Conservation (phyloP, 1,140 invertebrate genomes). For the Drosophila sp. region DNA sequence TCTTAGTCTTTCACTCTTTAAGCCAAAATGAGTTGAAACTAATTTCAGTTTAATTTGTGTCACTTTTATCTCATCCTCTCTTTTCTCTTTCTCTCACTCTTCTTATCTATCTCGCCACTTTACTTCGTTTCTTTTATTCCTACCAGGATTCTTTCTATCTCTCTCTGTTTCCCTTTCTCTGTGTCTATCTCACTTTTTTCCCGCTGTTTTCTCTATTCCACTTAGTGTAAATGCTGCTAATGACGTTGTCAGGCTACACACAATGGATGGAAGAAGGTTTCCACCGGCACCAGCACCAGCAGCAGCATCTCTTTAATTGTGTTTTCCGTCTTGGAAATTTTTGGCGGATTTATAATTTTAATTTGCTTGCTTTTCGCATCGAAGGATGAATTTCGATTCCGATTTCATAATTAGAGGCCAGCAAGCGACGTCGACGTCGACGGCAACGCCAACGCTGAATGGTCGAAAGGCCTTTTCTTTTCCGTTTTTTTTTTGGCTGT, state of each 20-base stretch:
- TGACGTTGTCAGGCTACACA: constrained; percentile 59
- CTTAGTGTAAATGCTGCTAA: constrained; percentile 80
- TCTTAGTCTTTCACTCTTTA: background rate
- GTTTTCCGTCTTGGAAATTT: constrained; percentile 71
- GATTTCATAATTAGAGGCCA: constrained; percentile 62
- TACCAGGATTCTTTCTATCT: background rate
- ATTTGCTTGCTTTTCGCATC: constrained; percentile 68
- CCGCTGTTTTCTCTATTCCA: constrained; percentile 69
- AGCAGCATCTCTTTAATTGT: constrained; percentile 44
- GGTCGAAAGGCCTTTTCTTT: background rate
- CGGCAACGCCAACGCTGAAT: background rate
- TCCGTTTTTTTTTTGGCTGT: background rate
- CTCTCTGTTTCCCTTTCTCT: constrained; percentile 19
- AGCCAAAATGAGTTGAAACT: constrained; percentile 71
- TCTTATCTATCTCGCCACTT: constrained; percentile 19
- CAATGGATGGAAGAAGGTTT: constrained; percentile 41
- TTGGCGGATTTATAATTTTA: constrained; percentile 79
- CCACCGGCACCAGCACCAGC: constrained; percentile 15
- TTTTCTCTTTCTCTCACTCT: constrained; percentile 6
- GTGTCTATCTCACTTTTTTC: constrained; percentile 45
- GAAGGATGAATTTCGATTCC: constrained; percentile 63
- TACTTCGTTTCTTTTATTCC: constrained; percentile 33
- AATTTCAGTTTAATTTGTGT: constrained; percentile 81
- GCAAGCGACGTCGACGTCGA: background rate
- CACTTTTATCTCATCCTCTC: constrained; percentile 54